These are phyloP conservation scores for Diaprepes abbreviatus DNA, from an alignment of 2,888 invertebrate species.

Conservation along the genomic window DNA sequence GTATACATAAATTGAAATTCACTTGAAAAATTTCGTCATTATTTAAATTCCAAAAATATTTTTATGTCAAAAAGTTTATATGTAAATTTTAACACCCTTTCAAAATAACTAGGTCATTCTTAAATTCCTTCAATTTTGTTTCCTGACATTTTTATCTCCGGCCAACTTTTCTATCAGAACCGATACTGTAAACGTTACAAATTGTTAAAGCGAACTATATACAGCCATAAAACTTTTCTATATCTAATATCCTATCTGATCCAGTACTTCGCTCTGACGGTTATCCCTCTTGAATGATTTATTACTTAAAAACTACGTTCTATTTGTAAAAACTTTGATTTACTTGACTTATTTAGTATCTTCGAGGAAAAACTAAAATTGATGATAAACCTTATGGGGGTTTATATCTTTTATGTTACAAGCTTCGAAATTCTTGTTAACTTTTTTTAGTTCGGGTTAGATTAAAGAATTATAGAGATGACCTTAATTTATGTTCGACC, in stretches of 20 bases:
- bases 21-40: no score
- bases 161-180: not conserved
- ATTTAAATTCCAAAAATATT: no score
- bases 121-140: not conserved
- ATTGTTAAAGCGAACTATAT: constrained; percentile 25
- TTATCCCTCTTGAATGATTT: constrained; percentile 47
- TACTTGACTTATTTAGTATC: constrained; percentile 50
- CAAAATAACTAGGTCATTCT: no score
- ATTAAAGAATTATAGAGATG: not conserved
- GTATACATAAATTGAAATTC: no score
- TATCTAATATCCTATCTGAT: constrained; percentile 42
- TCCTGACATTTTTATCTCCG: not conserved
- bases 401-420: constrained; percentile 35
- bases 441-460: not conserved
- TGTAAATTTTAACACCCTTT: no score
- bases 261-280: constrained; percentile 26
- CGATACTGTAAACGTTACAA: constrained; percentile 15
- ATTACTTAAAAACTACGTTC: constrained; percentile 43
- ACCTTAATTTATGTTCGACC: no score
- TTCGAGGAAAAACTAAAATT: constrained; percentile 42
- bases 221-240: constrained; percentile 38
- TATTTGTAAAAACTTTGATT: constrained; percentile 48
- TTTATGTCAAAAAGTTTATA: no score
- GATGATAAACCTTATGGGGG: constrained; percentile 48
- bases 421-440: constrained; percentile 29